Base-by-base conservation (phyloP, 2,888 invertebrate species). In the Drosophila mayaguana region DNA sequence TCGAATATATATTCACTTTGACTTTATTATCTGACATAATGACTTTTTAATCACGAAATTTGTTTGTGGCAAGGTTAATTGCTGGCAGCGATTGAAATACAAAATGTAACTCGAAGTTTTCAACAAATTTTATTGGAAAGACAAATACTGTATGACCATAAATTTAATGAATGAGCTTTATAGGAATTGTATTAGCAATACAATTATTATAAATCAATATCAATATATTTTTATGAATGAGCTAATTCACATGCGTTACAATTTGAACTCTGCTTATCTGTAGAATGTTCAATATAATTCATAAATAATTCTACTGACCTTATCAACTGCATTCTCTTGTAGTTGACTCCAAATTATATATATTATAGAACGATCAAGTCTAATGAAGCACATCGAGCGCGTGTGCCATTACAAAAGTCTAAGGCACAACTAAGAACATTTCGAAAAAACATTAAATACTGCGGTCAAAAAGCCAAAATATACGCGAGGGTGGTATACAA, bases 341-440 rank as follows among this genome's bases (percentile, higher is more conserved):
- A 16, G 32, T 51, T 46, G 51, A 2, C 8, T 63, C 14, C 1
- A 55, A 46, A 63, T 53, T 18, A 2, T 54, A 25, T 54, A 25
- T 32, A 61, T 16, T 64, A 40, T 20, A 36, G 45, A 63, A 61
- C 51, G 20, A 25, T 55, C 25, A 54, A 40, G 14, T 45, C 28
- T 32, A 22, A 8, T 43, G 53, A 34, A 50, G 51, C 51, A 62
- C 55, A 43, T 28, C 34, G 43, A 32, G 34, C 55, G 60, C 60
- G 59, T 68, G 40, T 66, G 61, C 55, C 64, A 48, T 63, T 56
- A 53, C 59, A 68, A 72, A 62, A 51, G 38, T 25, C 45, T 54
- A 28, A 78, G 71, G 48, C 56, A 51, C 66, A 59, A 81, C 82
- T 81, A 61, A 82, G 20, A 71, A 53, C 53, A 67, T 51, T 50